Evolutionary conservation across 2,113 vertebrate species (phyloP).

Genomic region (Arothron firmamentum): DNA sequence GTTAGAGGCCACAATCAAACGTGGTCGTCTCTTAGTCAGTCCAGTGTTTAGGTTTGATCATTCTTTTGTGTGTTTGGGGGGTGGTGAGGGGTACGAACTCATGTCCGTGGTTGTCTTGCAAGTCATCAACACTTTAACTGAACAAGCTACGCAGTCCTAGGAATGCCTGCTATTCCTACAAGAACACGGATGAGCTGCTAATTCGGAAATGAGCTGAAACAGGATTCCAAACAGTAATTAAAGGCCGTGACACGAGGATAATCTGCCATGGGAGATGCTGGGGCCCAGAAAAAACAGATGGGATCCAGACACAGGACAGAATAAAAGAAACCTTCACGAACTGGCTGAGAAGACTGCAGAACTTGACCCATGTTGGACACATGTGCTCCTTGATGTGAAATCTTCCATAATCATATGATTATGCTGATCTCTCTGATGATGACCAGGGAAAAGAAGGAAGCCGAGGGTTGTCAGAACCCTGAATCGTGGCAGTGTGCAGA

Average conservation of each 20-base stretch:
- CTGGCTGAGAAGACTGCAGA: conserved; percentile 66
- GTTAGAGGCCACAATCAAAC: conserved; percentile 51
- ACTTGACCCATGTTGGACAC: conserved; percentile 60
- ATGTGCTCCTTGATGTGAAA: conserved; percentile 57
- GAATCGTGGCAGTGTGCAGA: conserved; percentile 71
- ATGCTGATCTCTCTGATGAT: conserved; percentile 50
- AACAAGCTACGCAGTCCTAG: conserved; percentile 55
- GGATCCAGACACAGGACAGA: conserved; percentile 38
- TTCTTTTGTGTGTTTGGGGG: conserved; percentile 8
- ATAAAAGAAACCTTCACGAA: conserved; percentile 56
- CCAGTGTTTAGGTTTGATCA: conserved; percentile 66
- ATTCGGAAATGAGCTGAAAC: conserved; percentile 22
- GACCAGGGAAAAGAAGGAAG: conserved; percentile 12
- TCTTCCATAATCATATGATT: conserved; percentile 60
- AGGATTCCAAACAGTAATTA: conserved; percentile 17
- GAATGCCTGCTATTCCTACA: conserved; percentile 30
- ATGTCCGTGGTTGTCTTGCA: conserved; percentile 44
- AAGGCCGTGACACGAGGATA: conserved; percentile 4
- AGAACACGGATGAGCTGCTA: conserved; percentile 19
- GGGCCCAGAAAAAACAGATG: conserved; percentile 12
- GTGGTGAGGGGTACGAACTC: background rate
- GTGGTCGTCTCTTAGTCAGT: conserved; percentile 67
- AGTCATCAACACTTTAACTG: conserved; percentile 65
- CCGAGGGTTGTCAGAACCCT: conserved; percentile 30
- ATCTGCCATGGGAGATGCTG: conserved; percentile 23